Evolutionary conservation across 2,888 invertebrate species (phyloP), one percentile per base, ranked within the genome.

Genomic region (Phrixothrix hirtus): DNA sequence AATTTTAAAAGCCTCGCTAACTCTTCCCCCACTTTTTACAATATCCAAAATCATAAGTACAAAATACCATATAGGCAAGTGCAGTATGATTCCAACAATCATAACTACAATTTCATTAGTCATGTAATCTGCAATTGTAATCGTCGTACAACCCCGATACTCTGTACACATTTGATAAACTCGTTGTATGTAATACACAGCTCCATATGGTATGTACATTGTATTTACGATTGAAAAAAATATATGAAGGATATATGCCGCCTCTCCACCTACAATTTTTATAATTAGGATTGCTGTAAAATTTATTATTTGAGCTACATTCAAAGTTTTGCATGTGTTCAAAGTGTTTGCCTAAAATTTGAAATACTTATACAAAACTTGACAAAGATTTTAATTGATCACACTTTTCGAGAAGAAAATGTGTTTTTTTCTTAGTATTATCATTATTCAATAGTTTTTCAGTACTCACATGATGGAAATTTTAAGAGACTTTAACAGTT

Each of bases 161-260:
- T 87, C 79, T 46, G 84, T 83, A 69, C 88, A 88, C 70, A 85
- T 83, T 11, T 87, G 68, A 66, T 87, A 86, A 26, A 91, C 88
- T 63, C 88, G 83, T 71, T 88, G 87, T 36, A 91, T 86, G 70
- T 87, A 91, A 70, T 91, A 91, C 37, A 92, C 81, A 36, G 88
- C 85, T 7, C 91, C 91, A 70, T 88, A 90, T 1, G 92, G 89
- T 60, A 88, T 82, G 72, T 92, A 92, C 81, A 89, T 85, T 17
- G 90, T 87, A 69, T 89, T 86, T 45, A 88, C 65, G 39, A 89
- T 76, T 55, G 87, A 86, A 68, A 90, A 89, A 30, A 88, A 76
- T 21, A 84, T 76, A 71, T 92, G 92, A 3, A 90, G 77, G 36
- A 82, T 79, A 64, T 85, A 83, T 1, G 88, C 87, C 32, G 84